Base-by-base conservation (phyloP, 2,113 vertebrate species). In the Pavo muticus region DNA sequence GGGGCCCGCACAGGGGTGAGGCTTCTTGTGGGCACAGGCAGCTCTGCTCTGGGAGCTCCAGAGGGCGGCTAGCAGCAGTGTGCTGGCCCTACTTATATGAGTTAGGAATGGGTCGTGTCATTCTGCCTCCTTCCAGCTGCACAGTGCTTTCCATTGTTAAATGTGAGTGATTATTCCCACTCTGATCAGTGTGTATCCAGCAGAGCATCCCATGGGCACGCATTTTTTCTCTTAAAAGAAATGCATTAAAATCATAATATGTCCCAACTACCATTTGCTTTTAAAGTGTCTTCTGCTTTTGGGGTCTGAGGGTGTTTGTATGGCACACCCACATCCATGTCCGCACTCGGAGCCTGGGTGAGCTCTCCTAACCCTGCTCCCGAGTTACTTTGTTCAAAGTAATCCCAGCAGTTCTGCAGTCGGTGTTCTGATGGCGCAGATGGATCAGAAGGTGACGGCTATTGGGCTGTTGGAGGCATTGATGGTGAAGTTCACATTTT, bases 141-240 rank as follows among this genome's bases (percentile, higher is more conserved):
- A 30, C 35, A 88, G 76, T 79, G 48, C 45, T 52, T 91, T 84
- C 67, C 78, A 57, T 87, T 90, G 40, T 70, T 87, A 76, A 89
- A 83, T 63, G 20, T 10, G 7, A 37, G 42, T 9, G 25, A 67
- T 82, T 85, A 61, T 94, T 95, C 91, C 67, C 80, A 77, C 56
- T 54, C 61, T 76, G 88, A 85, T 95, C 75, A 32, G 76, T 79
- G 79, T 90, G 77, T 82, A 40, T 85, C 71, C 70, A 11, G 10
- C 0, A 0, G 87, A 84, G 67, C 69, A 76, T 57, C 85, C 92
- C 57, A 50, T 50, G 45, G 52, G 57, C 90, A 17, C 71, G 82
- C 94, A 94, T 79, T 69, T 82, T 72, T 92, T 87, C 77, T 87
- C 50, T 86, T 84, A 73, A 87, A 80, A 32, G 13, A 74, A 84